phyloP scores from a whole-genome alignment of 2,113 vertebrate species.

The Thamnaconus septentrionalis region DNA sequence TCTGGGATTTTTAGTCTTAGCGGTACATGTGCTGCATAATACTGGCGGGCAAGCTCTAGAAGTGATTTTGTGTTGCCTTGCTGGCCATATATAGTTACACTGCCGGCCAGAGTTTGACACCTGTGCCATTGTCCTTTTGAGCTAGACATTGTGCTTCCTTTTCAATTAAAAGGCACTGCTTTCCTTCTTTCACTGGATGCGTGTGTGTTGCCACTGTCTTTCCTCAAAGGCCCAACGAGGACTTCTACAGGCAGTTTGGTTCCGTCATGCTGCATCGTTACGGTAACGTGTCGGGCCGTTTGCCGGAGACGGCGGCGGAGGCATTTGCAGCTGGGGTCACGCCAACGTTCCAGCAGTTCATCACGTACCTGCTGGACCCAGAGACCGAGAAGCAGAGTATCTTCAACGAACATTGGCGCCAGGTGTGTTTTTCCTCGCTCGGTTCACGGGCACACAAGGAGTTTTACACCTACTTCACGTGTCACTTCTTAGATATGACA shows the following conservation, averaged over 20 bases:
- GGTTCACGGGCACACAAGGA: neutral
- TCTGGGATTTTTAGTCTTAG: too few species aligned
- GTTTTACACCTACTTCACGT: too few species aligned
- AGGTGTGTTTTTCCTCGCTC: slow-evolving; percentile 30
- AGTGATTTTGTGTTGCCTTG: too few species aligned
- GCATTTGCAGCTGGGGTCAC: slow-evolving; percentile 84
- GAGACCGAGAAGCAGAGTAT: slow-evolving; percentile 45
- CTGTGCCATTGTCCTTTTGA: too few species aligned
- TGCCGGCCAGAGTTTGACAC: too few species aligned
- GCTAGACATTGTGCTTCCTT: too few species aligned
- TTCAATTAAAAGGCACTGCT: too few species aligned
- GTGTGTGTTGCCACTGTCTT: neutral
- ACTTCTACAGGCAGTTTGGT: slow-evolving; percentile 88
- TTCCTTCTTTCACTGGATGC: neutral
- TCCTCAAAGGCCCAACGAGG: slow-evolving; percentile 81
- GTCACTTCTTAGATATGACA: too few species aligned
- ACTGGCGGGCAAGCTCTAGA: too few species aligned
- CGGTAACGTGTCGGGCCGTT: slow-evolving; percentile 74
- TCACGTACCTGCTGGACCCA: slow-evolving; percentile 87
- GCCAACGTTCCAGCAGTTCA: slow-evolving; percentile 87
- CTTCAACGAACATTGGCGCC: slow-evolving; percentile 75
- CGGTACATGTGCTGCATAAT: too few species aligned
- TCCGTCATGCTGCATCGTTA: slow-evolving; percentile 78
- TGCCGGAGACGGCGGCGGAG: slow-evolving; percentile 82
- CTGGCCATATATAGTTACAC: too few species aligned